These are phyloP conservation scores for Dreissena polymorpha DNA, from an alignment of 1,140 invertebrate species.

Conservation along the genomic window DNA sequence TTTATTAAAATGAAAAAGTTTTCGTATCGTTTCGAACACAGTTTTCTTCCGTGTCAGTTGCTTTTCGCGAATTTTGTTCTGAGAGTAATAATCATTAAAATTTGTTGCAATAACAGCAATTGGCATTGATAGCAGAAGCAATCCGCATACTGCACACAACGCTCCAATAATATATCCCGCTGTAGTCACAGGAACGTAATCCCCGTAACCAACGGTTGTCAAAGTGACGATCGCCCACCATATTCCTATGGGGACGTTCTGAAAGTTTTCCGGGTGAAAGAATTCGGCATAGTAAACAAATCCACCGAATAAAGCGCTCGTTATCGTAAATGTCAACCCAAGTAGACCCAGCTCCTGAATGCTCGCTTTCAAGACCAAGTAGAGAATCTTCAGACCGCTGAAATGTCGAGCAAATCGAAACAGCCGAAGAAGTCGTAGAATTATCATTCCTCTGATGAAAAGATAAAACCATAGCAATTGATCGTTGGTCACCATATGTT, in stretches of 20 bases:
- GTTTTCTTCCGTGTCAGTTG: conserved; percentile 22
- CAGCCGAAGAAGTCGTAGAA: conserved; percentile 56
- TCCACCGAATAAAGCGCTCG: conserved; percentile 63
- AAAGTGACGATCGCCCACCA: conserved; percentile 99
- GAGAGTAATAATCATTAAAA: conserved; percentile 81
- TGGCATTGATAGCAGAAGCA: conserved; percentile 92
- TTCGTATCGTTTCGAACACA: conserved; percentile 40
- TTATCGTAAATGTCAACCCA: conserved; percentile 65
- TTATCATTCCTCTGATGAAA: conserved; percentile 30
- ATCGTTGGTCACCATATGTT: background rate
- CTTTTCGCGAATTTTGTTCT: conserved; percentile 53
- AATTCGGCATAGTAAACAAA: conserved; percentile 69
- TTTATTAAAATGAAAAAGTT: conserved; percentile 30
- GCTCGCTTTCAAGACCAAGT: conserved; percentile 72
- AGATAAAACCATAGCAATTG: conserved; percentile 43
- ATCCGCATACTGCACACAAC: conserved; percentile 91
- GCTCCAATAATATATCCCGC: conserved; percentile 85
- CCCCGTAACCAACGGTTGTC: conserved; percentile 98
- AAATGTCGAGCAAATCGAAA: conserved; percentile 58
- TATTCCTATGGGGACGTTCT: conserved; percentile 93
- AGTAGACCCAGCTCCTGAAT: conserved; percentile 65
- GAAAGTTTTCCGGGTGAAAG: conserved; percentile 55
- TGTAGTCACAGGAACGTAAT: conserved; percentile 62
- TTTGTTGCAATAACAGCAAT: conserved; percentile 95
- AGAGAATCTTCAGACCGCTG: conserved; percentile 55